Conservation (phyloP, 2,888 invertebrate genomes). For the Drosophila trichaetosa region DNA sequence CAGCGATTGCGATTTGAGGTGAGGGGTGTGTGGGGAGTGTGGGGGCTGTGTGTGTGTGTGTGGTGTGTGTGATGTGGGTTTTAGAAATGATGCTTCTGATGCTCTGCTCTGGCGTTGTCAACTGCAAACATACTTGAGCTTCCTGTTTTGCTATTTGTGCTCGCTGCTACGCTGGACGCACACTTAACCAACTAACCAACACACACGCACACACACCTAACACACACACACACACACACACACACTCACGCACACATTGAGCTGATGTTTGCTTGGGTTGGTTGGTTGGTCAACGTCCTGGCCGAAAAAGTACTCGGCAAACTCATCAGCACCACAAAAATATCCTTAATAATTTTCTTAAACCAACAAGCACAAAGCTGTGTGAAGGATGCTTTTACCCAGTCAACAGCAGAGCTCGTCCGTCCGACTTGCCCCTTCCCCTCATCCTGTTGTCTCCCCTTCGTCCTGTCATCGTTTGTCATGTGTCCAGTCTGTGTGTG, state of each 20-base stretch:
- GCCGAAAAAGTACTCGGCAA: slow-evolving; percentile 74
- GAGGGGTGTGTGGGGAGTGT: background rate
- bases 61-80: background rate
- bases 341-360: slow-evolving; percentile 83
- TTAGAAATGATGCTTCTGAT: slow-evolving; percentile 4
- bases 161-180: slow-evolving; percentile 34
- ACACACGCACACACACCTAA: slow-evolving; percentile 30
- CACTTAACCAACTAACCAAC: slow-evolving; percentile 55
- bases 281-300: slow-evolving; percentile 48
- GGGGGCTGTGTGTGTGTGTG: background rate
- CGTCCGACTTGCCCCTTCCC: background rate
- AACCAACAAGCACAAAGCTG: slow-evolving; percentile 80
- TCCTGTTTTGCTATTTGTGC: slow-evolving; percentile 79
- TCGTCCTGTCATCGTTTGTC: slow-evolving; percentile 77
- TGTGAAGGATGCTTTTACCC: slow-evolving; percentile 76
- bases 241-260: slow-evolving; percentile 23
- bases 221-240: slow-evolving; percentile 15
- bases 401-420: slow-evolving; percentile 60
- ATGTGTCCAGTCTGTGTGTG: slow-evolving; percentile 48
- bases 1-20: slow-evolving; percentile 11
- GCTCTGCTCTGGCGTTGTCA: slow-evolving; percentile 72
- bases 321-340: slow-evolving; percentile 83
- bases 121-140: slow-evolving; percentile 80
- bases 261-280: slow-evolving; percentile 53
- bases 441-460: slow-evolving; percentile 23